Base-by-base conservation (phyloP, 2,888 invertebrate species). In the Axea sp. region DNA sequence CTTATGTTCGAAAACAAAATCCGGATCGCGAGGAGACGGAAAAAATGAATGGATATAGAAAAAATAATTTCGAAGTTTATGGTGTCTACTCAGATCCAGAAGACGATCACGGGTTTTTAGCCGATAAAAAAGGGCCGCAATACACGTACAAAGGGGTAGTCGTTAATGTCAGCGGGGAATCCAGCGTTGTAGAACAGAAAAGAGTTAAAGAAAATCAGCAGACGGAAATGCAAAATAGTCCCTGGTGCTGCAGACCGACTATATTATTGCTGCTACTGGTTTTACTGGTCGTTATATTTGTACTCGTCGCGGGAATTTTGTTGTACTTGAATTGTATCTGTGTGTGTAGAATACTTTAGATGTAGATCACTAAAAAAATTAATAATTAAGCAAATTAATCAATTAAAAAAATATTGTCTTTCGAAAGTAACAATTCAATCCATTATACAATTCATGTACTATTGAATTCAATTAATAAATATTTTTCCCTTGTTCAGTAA, bases 311-410 rank as follows among this genome's bases (percentile, higher is more conserved):
- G 75, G 91, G 90, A 49, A 89, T 91, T 57, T 88, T 91, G 35
- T 89, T 91, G 60, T 91, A 91, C 84, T 90, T 90, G 80, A 91
- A 91, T 85, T 91, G 91, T 91, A 88, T n/a, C n/a, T n/a, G n/a
- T n/a, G n/a, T n/a, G n/a, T n/a, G n/a, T n/a, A n/a, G n/a, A n/a
- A n/a, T n/a, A n/a, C n/a, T n/a, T n/a, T n/a, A n/a, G n/a, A n/a
- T n/a, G n/a, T n/a, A n/a, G n/a, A n/a, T n/a, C n/a, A n/a, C n/a
- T n/a, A n/a, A n/a, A n/a, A n/a, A n/a, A n/a, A n/a, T n/a, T n/a
- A n/a, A n/a, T n/a, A n/a, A n/a, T n/a, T n/a, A n/a, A n/a, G n/a
- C n/a, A n/a, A n/a, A n/a, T n/a, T n/a, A n/a, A n/a, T n/a, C n/a
- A n/a, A n/a, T n/a, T n/a, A n/a, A n/a, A n/a, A n/a, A n/a, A n/a